Evolutionary conservation across 2,888 invertebrate species (phyloP).

Genomic region (Carcina quercana): DNA sequence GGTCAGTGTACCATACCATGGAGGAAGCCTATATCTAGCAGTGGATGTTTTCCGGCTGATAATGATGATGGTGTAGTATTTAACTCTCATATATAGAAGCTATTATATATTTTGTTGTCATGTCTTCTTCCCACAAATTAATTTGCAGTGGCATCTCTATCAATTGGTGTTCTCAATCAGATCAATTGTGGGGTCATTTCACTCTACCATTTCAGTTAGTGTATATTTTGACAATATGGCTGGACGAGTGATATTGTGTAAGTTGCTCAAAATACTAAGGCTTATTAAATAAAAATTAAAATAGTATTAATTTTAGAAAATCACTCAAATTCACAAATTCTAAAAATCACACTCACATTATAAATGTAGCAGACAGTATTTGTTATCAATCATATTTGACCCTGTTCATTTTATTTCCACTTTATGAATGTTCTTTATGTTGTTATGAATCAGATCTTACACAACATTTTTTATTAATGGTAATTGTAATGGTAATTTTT

Average conservation of each 20-base stretch:
- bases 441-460: no score
- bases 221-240: neutral
- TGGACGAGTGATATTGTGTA: neutral
- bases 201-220: conserved; percentile 3
- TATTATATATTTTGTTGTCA: neutral
- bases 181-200: conserved; percentile 6
- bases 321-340: neutral
- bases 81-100: neutral
- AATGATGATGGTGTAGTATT: neutral
- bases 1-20: no score
- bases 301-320: no score
- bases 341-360: neutral
- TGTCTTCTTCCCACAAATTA: neutral
- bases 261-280: no score
- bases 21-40: neutral
- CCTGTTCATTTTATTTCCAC: neutral
- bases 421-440: neutral
- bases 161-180: neutral
- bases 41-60: neutral
- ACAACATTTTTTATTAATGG: no score
- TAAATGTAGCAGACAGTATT: neutral
- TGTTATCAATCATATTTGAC: neutral
- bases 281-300: no score
- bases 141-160: neutral
- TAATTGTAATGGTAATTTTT: no score